A percentile compares a stretch with the other conserved stretches of the same genome.
These are phyloP conservation scores for Molossus alvarezi DNA, from an alignment of 2,797 vertebrate species.

Conservation along the genomic window DNA sequence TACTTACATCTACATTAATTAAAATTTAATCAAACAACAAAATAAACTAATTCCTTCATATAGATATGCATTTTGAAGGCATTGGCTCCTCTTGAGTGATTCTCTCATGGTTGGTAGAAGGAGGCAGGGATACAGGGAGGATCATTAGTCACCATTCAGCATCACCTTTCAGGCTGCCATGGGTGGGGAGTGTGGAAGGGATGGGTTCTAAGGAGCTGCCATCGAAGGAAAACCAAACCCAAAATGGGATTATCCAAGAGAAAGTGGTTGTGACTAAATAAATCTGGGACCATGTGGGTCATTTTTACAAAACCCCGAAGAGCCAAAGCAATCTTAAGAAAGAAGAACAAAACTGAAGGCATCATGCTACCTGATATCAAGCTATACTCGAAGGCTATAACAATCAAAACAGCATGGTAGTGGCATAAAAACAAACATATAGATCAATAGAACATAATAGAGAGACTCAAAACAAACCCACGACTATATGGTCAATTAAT, in stretches of 20 bases:
- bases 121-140: not conserved
- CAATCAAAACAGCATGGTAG: not conserved
- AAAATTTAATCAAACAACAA: slow-evolving; percentile 9
- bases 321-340: not conserved
- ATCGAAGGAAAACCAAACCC: not conserved
- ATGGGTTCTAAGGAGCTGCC: not conserved
- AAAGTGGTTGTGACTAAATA: not conserved
- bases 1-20: slow-evolving; percentile 28
- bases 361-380: not conserved
- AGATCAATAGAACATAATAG: not conserved
- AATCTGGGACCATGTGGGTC: not conserved
- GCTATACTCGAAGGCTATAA: not conserved
- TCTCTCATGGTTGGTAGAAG: not conserved
- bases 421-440: not conserved
- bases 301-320: not conserved
- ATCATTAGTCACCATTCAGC: not conserved
- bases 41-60: not conserved
- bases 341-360: not conserved
- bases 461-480: not conserved
- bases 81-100: not conserved
- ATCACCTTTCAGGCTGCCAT: not conserved
- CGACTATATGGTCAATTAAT: not conserved
- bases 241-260: not conserved
- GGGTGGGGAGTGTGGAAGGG: not conserved
- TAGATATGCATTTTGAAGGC: slow-evolving; percentile 35